Conservation (phyloP, 2,888 invertebrate species). For the Zelleria hepariella region DNA sequence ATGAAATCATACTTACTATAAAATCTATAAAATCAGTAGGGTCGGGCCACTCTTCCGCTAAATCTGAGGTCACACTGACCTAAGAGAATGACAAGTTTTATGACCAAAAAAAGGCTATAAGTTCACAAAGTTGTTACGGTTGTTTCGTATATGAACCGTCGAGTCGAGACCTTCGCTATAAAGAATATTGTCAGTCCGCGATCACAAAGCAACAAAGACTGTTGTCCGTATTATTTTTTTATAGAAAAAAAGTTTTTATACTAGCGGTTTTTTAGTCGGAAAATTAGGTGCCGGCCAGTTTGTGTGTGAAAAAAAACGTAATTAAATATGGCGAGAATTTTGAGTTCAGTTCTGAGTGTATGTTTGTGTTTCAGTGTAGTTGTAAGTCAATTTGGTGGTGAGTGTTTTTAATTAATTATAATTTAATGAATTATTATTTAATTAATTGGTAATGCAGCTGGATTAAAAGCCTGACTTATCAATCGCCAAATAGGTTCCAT, state of each 20-base stretch:
- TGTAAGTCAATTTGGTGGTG: conserved; percentile 39
- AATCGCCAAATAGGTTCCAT: not conserved
- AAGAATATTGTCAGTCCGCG: not conserved
- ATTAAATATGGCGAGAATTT: conserved; percentile 23
- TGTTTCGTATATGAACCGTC: not conserved
- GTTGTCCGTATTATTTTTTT: conserved; percentile 10
- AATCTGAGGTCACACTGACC: not conserved
- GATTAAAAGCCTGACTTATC: not conserved
- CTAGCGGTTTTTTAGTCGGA: not conserved
- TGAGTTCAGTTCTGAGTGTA: conserved; percentile 30
- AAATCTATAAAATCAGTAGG: too few relatives aligned
- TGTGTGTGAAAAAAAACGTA: not conserved
- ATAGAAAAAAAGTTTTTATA: not conserved
- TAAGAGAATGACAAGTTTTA: not conserved
- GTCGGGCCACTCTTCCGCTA: too few relatives aligned
- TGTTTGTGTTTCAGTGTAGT: conserved; percentile 34
- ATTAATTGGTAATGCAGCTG: too few relatives aligned
- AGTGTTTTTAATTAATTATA: not conserved
- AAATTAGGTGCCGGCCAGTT: not conserved
- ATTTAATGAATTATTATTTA: not conserved
- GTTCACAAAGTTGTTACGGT: not conserved
- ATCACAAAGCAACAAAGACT: not conserved
- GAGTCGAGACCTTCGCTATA: not conserved
- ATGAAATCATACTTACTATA: too few relatives aligned
- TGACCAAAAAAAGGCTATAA: not conserved